Evolutionary conservation across 35 echinoderm and acorn worm genomes (phyloP).

Genomic region (Heliocidaris erythrogramma): DNA sequence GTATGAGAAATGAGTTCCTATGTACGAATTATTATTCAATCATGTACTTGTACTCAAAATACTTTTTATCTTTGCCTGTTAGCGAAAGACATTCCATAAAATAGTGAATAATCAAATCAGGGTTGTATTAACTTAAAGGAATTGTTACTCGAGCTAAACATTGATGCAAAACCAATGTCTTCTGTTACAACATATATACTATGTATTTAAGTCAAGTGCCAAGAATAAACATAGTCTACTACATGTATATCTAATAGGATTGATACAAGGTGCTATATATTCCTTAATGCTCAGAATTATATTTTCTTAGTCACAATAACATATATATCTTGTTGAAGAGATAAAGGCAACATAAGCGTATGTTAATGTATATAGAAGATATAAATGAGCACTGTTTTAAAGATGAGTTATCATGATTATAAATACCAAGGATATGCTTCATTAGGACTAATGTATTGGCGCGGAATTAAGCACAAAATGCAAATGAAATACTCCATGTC

Average conservation of each 20-base stretch:
- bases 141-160: not conserved
- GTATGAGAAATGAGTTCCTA: not conserved
- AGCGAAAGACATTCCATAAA: not conserved
- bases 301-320: not conserved
- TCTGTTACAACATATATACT: too few species aligned
- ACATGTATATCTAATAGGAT: too few species aligned
- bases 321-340: not conserved
- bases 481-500: not conserved
- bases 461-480: too few species aligned
- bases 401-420: too few species aligned
- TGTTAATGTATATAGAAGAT: too few species aligned
- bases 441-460: not conserved
- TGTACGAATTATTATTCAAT: not conserved
- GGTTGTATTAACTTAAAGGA: not conserved
- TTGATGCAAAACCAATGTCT: too few species aligned
- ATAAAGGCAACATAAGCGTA: not conserved
- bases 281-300: too few species aligned
- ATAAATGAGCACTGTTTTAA: too few species aligned
- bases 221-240: too few species aligned
- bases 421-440: not conserved
- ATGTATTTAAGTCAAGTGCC: too few species aligned
- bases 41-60: not conserved
- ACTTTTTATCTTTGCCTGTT: not conserved
- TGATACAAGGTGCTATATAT: too few species aligned
- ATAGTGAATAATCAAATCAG: not conserved